phyloP scores from a whole-genome alignment of 1,140 invertebrate species.

The Mamestra configurata region DNA sequence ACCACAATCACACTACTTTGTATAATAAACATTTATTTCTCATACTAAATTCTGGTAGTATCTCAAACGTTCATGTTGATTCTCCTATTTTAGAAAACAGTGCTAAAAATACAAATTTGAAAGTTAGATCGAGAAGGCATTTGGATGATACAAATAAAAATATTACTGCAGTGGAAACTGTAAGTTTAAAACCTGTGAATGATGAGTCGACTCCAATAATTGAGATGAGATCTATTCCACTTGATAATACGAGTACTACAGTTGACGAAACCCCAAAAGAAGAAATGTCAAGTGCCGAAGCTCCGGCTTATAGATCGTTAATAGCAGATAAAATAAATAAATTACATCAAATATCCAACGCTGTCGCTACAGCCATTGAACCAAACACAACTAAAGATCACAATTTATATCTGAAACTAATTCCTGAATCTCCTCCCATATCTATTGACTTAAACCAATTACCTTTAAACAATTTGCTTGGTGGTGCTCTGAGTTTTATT shows the following conservation, averaged over 20 bases:
- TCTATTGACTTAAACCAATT: not conserved
- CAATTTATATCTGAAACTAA: not conserved
- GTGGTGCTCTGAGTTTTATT: not conserved
- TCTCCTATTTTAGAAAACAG: not conserved
- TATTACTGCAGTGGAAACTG: not conserved
- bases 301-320: not conserved
- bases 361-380: not conserved
- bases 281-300: not conserved
- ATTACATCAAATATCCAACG: not conserved
- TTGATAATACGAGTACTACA: no score
- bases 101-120: not conserved
- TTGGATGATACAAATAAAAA: not conserved
- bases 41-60: conserved; percentile 5
- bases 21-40: not conserved
- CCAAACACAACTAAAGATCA: not conserved
- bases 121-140: not conserved
- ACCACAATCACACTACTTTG: no score
- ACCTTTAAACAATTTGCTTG: not conserved
- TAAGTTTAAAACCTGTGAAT: no score
- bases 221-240: no score
- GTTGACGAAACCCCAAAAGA: not conserved
- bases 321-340: not conserved
- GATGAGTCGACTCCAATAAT: no score
- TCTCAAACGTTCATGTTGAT: not conserved
- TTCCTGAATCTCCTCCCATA: not conserved